Conservation (phyloP, 1,140 invertebrate species). For the Ceratitis capitata region DNA sequence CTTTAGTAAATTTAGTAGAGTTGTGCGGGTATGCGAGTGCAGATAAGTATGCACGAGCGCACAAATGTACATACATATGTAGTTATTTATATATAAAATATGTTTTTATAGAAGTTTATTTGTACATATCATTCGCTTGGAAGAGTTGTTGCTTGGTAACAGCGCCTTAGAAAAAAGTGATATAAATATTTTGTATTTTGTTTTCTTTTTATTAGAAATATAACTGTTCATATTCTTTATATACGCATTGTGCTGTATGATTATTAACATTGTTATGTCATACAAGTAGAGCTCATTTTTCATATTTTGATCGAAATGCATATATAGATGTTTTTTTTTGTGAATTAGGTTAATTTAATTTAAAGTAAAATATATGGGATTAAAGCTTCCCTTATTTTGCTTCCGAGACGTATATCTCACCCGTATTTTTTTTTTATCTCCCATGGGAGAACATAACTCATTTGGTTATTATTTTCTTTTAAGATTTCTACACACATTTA, state of each 20-base stretch:
- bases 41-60: neutral
- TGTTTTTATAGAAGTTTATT: too few species aligned
- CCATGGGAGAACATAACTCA: too few species aligned
- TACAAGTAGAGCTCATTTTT: neutral
- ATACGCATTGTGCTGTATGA: neutral
- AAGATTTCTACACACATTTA: too few species aligned
- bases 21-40: neutral
- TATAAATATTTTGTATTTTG: neutral
- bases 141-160: neutral
- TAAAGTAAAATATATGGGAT: too few species aligned
- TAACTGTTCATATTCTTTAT: neutral
- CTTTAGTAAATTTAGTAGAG: neutral
- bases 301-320: too few species aligned
- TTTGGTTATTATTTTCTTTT: too few species aligned
- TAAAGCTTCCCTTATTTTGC: too few species aligned
- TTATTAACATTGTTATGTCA: neutral
- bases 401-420: too few species aligned
- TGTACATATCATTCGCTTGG: neutral
- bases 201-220: neutral
- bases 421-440: too few species aligned
- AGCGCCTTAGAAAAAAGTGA: neutral
- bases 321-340: too few species aligned
- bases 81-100: too few species aligned
- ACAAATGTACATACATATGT: neutral
- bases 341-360: too few species aligned